Conservation (phyloP, 1,140 invertebrate genomes). For the Bradysia coprophila region DNA sequence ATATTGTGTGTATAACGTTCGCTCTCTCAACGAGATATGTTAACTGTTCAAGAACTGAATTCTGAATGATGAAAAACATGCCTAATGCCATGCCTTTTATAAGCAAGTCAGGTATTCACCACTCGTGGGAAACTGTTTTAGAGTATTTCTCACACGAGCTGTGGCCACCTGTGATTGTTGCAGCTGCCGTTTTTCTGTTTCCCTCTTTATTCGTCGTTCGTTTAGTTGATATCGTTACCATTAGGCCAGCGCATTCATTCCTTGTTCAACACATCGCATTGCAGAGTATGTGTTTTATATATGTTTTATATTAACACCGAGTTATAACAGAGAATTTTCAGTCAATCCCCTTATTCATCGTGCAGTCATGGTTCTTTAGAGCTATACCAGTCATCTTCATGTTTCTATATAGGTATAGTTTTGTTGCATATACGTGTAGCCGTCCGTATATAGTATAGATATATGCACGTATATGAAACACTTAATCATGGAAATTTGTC, state of each 20-base stretch:
- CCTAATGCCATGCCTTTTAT: slow-evolving; percentile 1
- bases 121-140: slow-evolving; percentile 2
- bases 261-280: background rate
- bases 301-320: too few relatives aligned
- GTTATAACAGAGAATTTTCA: too few relatives aligned
- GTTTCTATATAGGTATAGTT: too few relatives aligned
- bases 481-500: too few relatives aligned
- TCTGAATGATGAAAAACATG: too few relatives aligned
- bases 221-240: background rate
- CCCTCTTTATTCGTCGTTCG: background rate
- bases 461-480: too few relatives aligned
- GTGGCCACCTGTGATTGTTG: slow-evolving; percentile 2
- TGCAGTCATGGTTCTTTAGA: too few relatives aligned
- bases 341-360: too few relatives aligned
- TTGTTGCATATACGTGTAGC: too few relatives aligned
- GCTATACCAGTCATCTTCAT: too few relatives aligned
- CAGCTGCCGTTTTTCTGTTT: slow-evolving; percentile 2
- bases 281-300: too few relatives aligned
- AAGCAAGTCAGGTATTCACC: background rate
- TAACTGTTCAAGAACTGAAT: slow-evolving; percentile 4
- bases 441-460: too few relatives aligned
- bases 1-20: background rate
- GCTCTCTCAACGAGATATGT: background rate
- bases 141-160: background rate
- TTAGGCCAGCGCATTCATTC: background rate